Base-by-base conservation (phyloP, 2,113 vertebrate genomes). In the Sakesphorus luctuosus region DNA sequence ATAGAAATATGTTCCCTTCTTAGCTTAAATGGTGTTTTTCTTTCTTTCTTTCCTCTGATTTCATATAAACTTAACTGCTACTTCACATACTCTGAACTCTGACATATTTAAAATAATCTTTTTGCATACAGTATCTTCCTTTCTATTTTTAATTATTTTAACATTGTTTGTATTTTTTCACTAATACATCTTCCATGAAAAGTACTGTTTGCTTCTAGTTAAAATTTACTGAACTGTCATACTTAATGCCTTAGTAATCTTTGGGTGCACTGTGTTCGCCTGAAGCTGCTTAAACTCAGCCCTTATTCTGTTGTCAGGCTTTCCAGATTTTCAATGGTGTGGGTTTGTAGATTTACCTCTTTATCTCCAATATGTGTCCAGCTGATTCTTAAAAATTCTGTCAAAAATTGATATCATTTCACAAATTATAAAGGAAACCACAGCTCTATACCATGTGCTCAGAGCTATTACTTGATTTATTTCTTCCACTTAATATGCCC, bases 391-490 rank as follows among this genome's bases (percentile, higher is more conserved):
- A 95, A 93, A 96, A 96, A 94, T 83, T 94, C 94, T 93, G 92
- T 93, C 96, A 96, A 89, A 95, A 97, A 65, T 63, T 65, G 47
- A 73, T 94, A 74, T 93, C 85, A 72, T 96, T 92, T 96, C 95
- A 96, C 94, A 96, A 96, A 93, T 96, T 96, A 90, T 93, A 90
- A 86, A 82, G 65, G 69, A 94, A 92, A 95, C 40, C 79, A 86
- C 79, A 92, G 73, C 56, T 67, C 83, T 84, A 24, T 56, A 90
- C 96, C 96, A 96, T 96, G 83, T 94, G 94, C 77, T 93, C 88
- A 89, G 84, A 96, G 88, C 93, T 97, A 96, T 97, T 86, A 88
- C 92, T 93, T 96, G 94, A 96, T 97, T 96, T 96, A 97, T 97
- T 96, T 89, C 94, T 97, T 97, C 92, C 95, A 93, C 80, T 93